Base-by-base conservation (phyloP, 2,113 vertebrate genomes). In the Theristicus caerulescens region DNA sequence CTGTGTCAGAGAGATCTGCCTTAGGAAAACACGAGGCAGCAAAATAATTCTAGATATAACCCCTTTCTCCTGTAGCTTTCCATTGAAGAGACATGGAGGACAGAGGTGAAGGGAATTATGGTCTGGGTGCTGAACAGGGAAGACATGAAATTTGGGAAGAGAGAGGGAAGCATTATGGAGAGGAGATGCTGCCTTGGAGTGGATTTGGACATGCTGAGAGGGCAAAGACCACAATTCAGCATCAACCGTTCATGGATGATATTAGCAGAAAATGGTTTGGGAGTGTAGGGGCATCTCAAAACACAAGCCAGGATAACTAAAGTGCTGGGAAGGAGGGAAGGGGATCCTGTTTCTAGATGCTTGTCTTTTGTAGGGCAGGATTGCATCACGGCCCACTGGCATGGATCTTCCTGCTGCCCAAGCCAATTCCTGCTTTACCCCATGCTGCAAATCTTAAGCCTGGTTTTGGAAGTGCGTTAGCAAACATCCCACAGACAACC, bases 281-380 rank as follows among this genome's bases (percentile, higher is more conserved):
- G 36, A 77, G 22, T 0, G 0, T 7, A 57, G 11, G 0, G 17
- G 17, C 2, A 9, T 69, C 80, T 72, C 27, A 27, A 85, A 85
- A 42, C 16, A 17, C 9, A 47, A 47, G 24, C 38, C 70, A 58
- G 54, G 20, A 44, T n/a, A 82, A 49, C 16, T 34, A 3, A 73
- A 78, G 34, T 82, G 44, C 49, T 44, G 9, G 51, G 29, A 72
- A 58, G 31, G 42, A 86, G 15, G 19, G 36, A 67, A 38, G 22
- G 36, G 47, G n/a, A 44, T 76, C 25, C 11, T 64, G 6, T 24
- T 84, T 42, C 44, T 17, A 62, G 49, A 7, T 19, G 16, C 15
- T 73, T 3, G 0, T 26, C 29, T 51, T 72, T 22, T 16, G 8
- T 25, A 69, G 51, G 51, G 16, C 15, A 18, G 74, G 40, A 16